phyloP scores from a whole-genome alignment of 2,113 vertebrate species.

The Atlantisia rogersi region DNA sequence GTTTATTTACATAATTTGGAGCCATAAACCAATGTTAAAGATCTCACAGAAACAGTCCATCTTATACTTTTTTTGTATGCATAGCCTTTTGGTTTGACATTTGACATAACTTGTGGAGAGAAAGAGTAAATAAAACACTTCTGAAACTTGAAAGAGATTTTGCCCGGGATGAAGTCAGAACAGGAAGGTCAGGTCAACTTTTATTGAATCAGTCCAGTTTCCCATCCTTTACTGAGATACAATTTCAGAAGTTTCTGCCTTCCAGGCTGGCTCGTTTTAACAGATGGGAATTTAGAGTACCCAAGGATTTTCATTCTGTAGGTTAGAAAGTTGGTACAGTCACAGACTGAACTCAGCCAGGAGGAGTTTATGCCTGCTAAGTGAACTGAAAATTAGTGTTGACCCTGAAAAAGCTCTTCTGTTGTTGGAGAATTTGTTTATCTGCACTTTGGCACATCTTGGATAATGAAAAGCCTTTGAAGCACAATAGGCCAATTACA shows the following conservation, averaged over 20 bases:
- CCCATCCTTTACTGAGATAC: neutral
- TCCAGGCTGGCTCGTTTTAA: neutral
- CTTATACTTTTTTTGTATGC: neutral
- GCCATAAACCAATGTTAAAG: neutral
- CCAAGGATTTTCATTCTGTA: neutral
- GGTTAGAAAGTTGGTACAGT: neutral
- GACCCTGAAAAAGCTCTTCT: slow-evolving; percentile 68
- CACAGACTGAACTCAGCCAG: neutral
- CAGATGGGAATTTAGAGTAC: neutral
- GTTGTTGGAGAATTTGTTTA: slow-evolving; percentile 61
- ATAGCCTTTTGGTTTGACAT: neutral
- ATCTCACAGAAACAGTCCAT: neutral
- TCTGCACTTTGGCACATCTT: slow-evolving; percentile 55
- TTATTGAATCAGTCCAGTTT: slow-evolving; percentile 15
- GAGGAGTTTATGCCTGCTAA: slow-evolving; percentile 17
- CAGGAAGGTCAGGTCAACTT: slow-evolving; percentile 14
- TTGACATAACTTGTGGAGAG: neutral
- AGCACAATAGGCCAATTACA: slow-evolving; percentile 50
- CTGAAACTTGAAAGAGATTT: slow-evolving; percentile 41
- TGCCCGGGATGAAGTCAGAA: slow-evolving; percentile 16
- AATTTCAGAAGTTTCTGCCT: slow-evolving; percentile 28
- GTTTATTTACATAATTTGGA: neutral
- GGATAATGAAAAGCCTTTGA: slow-evolving; percentile 64
- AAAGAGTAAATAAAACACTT: slow-evolving; percentile 56
- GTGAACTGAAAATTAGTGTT: slow-evolving; percentile 40